Conservation (phyloP, 2,797 vertebrate genomes). For the Spheniscus humboldti region DNA sequence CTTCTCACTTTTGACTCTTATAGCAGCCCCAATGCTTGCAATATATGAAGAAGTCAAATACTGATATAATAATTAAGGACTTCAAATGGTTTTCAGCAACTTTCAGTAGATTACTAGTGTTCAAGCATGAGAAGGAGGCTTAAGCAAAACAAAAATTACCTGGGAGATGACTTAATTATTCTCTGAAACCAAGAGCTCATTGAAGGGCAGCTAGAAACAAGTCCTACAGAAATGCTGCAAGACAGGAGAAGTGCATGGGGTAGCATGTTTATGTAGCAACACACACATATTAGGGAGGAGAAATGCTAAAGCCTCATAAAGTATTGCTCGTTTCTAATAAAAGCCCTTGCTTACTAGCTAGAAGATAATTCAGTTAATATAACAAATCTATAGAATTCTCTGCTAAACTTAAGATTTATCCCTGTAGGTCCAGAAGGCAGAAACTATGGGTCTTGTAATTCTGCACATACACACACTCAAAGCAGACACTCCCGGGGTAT, state of each 20-base stretch:
- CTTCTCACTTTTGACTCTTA: background rate
- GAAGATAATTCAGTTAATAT: background rate
- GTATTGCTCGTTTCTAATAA: background rate
- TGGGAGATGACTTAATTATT: background rate
- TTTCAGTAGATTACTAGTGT: background rate
- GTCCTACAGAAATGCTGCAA: background rate
- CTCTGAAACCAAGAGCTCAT: background rate
- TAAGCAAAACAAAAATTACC: background rate
- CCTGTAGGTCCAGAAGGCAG: background rate
- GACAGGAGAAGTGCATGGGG: background rate
- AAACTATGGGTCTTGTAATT: background rate
- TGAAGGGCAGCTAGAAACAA: background rate
- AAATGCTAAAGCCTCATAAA: background rate
- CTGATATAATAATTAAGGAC: background rate
- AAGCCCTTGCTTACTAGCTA: background rate
- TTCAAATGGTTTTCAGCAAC: background rate
- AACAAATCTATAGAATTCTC: background rate
- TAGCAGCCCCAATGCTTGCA: background rate
- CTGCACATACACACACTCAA: background rate
- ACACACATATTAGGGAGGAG: background rate
- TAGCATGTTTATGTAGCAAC: background rate
- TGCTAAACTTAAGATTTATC: background rate
- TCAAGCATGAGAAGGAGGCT: background rate
- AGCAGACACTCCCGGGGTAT: background rate
- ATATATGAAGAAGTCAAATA: background rate